Evolutionary conservation across 2,797 vertebrate species (phyloP), one percentile per base, ranked within the genome.

Genomic region (Thalassophryne amazonica): DNA sequence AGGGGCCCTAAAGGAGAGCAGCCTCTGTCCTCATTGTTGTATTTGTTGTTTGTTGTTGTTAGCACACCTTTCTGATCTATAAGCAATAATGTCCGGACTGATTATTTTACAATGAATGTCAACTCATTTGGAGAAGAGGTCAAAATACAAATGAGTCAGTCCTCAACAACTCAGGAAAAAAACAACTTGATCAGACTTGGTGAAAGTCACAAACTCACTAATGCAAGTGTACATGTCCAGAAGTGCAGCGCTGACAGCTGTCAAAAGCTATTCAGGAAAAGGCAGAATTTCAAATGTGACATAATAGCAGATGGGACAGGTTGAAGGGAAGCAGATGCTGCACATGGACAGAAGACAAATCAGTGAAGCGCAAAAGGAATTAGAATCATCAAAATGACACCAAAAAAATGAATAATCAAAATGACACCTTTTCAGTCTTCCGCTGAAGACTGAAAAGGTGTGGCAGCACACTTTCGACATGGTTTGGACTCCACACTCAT

Each of bases 401-500:
- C 16, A 40, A 24, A 25, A 34, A 41, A 47, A 7, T 2, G 12
- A 31, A 30, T 39, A 29, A 27, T n/a, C n/a, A n/a, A n/a, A n/a
- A n/a, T n/a, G n/a, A n/a, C n/a, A n/a, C n/a, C n/a, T n/a, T n/a
- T n/a, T n/a, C n/a, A n/a, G n/a, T n/a, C n/a, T n/a, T n/a, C n/a
- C n/a, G n/a, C n/a, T n/a, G n/a, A n/a, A n/a, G n/a, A n/a, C n/a
- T n/a, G n/a, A n/a, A n/a, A n/a, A n/a, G n/a, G n/a, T n/a, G 8
- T 3, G 24, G 7, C 7, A 49, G 49, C 56, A 56, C 55, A 61
- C 36, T 57, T 43, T 62, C 33, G 13, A 27, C 43, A 43, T 41
- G 41, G 14, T 19, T 55, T 7, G 1, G 48, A 58, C 60, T 72
- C 72, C 80, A 80, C 72, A 42, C 73, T 73, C 48, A 81, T 78